Conservation (phyloP, 2,797 vertebrate species). For the Megalops cyprinoides region DNA sequence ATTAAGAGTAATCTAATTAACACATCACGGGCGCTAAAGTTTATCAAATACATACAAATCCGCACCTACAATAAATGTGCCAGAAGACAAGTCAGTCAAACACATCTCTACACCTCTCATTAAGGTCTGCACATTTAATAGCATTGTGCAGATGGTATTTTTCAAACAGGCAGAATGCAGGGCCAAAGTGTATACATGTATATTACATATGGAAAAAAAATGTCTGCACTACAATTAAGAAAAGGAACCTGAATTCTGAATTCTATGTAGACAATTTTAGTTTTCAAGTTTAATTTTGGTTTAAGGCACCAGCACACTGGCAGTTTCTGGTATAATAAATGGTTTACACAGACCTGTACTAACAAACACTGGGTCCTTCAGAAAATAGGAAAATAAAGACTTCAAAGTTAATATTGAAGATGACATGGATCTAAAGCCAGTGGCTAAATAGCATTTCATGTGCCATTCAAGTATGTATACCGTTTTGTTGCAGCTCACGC, state of each 20-base stretch:
- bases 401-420: background rate
- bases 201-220: background rate
- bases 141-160: background rate
- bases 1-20: background rate
- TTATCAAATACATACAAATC: background rate
- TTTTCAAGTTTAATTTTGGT: no score
- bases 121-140: background rate
- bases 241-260: background rate
- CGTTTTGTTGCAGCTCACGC: background rate
- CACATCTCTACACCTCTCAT: constrained; percentile 1
- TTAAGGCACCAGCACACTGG: background rate
- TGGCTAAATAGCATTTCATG: background rate
- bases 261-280: background rate
- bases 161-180: background rate
- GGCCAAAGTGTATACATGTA: background rate
- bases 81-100: background rate
- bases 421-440: background rate
- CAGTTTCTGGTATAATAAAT: background rate
- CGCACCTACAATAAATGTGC: background rate
- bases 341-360: background rate
- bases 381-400: background rate
- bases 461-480: background rate
- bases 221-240: background rate
- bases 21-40: background rate
- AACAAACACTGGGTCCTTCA: background rate